Percentiles rank a stretch among this genome's conserved stretches.
Conservation (phyloP, 1,140 invertebrate species). For the Drosophila prosaltans region DNA sequence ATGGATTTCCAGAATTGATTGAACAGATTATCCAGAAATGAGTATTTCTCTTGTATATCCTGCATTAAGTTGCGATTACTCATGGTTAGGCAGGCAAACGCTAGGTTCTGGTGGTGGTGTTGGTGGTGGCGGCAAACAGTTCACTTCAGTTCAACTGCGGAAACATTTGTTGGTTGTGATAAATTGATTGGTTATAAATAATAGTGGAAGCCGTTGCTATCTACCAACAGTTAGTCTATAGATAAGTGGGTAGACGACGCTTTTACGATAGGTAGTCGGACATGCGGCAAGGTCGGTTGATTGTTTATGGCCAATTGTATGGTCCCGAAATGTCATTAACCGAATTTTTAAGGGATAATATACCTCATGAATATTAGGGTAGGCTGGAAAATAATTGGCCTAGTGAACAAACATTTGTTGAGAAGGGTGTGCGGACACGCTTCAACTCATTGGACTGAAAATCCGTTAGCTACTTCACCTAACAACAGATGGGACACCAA, state of each 20-base stretch:
- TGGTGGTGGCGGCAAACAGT: not conserved
- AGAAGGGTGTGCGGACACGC: too few relatives aligned
- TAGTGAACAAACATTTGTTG: not conserved
- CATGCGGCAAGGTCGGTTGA: not conserved
- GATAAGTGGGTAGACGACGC: conserved; percentile 4
- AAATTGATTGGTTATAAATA: conserved; percentile 16
- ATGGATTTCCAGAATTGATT: conserved; percentile 75
- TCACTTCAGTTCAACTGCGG: conserved; percentile 18
- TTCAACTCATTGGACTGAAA: too few relatives aligned
- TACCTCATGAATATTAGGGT: not conserved
- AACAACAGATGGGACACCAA: too few relatives aligned
- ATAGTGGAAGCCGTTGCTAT: conserved; percentile 9
- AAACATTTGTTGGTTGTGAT: conserved; percentile 24
- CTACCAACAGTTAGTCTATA: conserved; percentile 1
- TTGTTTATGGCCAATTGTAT: not conserved
- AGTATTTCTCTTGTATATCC: conserved; percentile 72
- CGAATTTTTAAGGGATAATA: not conserved
- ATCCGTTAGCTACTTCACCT: too few relatives aligned
- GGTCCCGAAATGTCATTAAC: conserved; percentile 1
- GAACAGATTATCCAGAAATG: conserved; percentile 72
- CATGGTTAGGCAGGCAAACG: conserved; percentile 30
- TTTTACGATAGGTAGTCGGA: not conserved
- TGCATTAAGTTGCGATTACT: conserved; percentile 53
- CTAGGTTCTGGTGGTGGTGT: not conserved
- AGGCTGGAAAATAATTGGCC: not conserved